phyloP scores from a whole-genome alignment of 2,113 vertebrate species.

The Tyto alba region DNA sequence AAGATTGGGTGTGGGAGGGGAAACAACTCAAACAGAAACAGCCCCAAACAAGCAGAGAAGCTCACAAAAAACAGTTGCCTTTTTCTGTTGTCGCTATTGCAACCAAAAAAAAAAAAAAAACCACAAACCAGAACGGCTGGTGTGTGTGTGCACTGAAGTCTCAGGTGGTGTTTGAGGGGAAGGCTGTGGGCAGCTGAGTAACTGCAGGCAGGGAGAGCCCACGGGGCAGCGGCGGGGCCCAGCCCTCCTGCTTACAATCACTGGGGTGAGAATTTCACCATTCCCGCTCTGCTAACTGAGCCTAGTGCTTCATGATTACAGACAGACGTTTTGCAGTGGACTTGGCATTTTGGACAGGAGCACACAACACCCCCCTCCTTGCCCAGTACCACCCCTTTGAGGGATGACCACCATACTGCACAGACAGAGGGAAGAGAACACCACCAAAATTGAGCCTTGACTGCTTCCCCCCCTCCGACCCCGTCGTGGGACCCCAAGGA shows the following conservation, averaged over 20 bases:
- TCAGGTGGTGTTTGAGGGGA: rapidly evolving
- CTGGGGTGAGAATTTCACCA: background rate
- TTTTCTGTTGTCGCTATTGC: background rate
- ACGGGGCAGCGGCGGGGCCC: rapidly evolving
- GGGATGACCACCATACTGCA: rapidly evolving
- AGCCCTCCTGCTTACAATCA: background rate
- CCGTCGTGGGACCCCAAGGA: rapidly evolving
- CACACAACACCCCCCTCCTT: background rate
- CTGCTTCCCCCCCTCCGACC: rapidly evolving
- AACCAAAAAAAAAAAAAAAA: background rate
- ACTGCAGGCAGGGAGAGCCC: background rate
- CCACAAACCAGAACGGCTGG: no score
- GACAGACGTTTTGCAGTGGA: background rate
- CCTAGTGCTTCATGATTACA: background rate
- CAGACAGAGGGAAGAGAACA: background rate
- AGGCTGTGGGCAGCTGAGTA: background rate
- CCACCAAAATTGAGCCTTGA: background rate
- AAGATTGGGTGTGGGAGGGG: background rate
- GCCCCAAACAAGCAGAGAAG: background rate
- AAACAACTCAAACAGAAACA: background rate
- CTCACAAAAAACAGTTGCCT: background rate
- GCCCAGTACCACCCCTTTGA: background rate
- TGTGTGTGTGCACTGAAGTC: rapidly evolving
- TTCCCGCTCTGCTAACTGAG: background rate
- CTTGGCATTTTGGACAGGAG: background rate